A percentile compares a stretch with the other conserved stretches of the same genome.
Evolutionary conservation across 2,888 invertebrate genomes (phyloP).

Genomic region (Leptinotarsa rubiginosa): DNA sequence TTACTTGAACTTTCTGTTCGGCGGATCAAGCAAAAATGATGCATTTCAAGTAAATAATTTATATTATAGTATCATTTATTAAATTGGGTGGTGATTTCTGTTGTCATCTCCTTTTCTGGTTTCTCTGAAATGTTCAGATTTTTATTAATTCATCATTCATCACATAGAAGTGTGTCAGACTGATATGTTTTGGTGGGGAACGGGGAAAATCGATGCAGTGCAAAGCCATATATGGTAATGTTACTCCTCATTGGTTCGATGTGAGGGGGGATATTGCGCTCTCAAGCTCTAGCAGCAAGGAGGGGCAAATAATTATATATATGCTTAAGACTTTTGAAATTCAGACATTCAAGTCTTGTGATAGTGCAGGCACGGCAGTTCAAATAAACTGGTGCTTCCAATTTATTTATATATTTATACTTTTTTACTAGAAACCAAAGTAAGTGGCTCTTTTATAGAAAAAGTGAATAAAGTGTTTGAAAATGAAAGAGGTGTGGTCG

Average conservation of each 20-base stretch:
- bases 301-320: constrained; percentile 71
- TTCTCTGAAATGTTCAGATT: constrained; percentile 45
- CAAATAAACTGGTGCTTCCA: constrained; percentile 54
- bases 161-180: constrained; percentile 55
- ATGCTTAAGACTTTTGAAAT: constrained; percentile 59
- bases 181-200: constrained; percentile 48
- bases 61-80: constrained; percentile 22
- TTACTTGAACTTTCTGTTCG: background rate
- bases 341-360: constrained; percentile 63
- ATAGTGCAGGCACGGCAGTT: constrained; percentile 56
- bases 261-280: constrained; percentile 57
- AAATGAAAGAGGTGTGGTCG: constrained; percentile 44
- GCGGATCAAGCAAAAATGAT: background rate
- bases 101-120: constrained; percentile 38
- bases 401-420: constrained; percentile 51
- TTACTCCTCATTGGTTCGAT: constrained; percentile 74
- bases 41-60: constrained; percentile 18
- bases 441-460: constrained; percentile 48
- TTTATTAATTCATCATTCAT: constrained; percentile 48
- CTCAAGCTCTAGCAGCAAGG: constrained; percentile 64
- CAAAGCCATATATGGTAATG: constrained; percentile 86
- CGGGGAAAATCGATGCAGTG: constrained; percentile 71
- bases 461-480: constrained; percentile 38
- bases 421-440: constrained; percentile 56
- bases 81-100: constrained; percentile 17